Conservation (phyloP, 2,888 invertebrate species). For the Lasioglossum pauxillum region DNA sequence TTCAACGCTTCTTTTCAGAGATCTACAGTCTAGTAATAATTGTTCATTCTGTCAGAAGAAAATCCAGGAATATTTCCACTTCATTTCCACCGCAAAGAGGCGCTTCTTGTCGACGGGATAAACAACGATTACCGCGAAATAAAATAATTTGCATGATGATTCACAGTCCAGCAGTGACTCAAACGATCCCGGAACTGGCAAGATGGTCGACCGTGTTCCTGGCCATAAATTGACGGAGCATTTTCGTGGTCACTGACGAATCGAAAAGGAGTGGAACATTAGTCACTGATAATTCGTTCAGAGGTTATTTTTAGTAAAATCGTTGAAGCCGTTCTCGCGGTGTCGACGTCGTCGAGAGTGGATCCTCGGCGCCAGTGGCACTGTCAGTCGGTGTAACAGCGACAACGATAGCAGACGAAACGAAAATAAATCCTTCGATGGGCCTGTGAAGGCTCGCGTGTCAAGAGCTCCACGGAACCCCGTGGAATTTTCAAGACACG, state of each 20-base stretch:
- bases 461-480: constrained; percentile 31
- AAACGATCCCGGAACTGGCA: too few relatives aligned
- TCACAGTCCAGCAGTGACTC: too few relatives aligned
- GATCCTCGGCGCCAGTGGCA: constrained; percentile 64
- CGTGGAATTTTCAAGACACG: constrained; percentile 62
- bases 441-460: constrained; percentile 48
- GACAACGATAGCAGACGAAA: constrained; percentile 66
- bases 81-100: too few relatives aligned
- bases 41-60: too few relatives aligned
- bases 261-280: constrained; percentile 61
- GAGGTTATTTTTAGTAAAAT: constrained; percentile 73
- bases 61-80: neutral
- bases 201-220: neutral
- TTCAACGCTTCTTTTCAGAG: too few relatives aligned
- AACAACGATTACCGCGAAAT: too few relatives aligned
- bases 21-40: too few relatives aligned
- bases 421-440: constrained; percentile 71
- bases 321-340: constrained; percentile 28
- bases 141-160: too few relatives aligned
- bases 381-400: constrained; percentile 57
- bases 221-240: constrained; percentile 72
- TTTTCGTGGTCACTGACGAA: constrained; percentile 56
- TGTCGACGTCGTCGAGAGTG: constrained; percentile 50
- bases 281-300: constrained; percentile 79
- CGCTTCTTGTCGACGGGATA: too few relatives aligned